These are phyloP conservation scores for Poecilobothrus nobilitatus DNA, from an alignment of 2,888 invertebrate genomes.

Conservation along the genomic window DNA sequence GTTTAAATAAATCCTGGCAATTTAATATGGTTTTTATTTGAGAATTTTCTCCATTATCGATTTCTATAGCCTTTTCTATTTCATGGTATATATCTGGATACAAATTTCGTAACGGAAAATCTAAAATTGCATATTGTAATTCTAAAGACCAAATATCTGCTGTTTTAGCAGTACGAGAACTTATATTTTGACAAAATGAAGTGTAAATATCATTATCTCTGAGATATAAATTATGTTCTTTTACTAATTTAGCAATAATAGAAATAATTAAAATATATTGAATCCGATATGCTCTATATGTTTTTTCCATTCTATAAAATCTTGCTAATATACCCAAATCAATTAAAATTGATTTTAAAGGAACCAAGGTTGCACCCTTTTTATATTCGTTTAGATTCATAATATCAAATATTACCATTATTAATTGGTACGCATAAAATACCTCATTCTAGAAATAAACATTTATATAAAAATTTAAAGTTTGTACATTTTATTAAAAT, in stretches of 20 bases:
- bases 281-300: constrained; percentile 13
- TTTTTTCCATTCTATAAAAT: constrained; percentile 16
- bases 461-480: no score
- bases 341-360: constrained; percentile 11
- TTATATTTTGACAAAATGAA: constrained; percentile 2
- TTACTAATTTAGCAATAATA: constrained; percentile 16
- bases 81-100: constrained; percentile 24
- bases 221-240: neutral
- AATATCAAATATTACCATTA: constrained; percentile 23
- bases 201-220: neutral
- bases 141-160: constrained; percentile 18
- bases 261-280: constrained; percentile 18
- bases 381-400: constrained; percentile 20
- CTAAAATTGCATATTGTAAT: constrained; percentile 25
- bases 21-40: constrained; percentile 23
- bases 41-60: constrained; percentile 14
- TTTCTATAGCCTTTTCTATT: constrained; percentile 17
- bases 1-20: constrained; percentile 23
- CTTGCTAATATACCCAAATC: constrained; percentile 19
- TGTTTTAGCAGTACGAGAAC: constrained; percentile 14
- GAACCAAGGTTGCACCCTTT: neutral
- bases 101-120: constrained; percentile 24
- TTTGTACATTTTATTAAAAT: neutral
- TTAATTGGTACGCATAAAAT: constrained; percentile 22
- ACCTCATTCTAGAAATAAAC: constrained; percentile 20